A percentile compares a stretch with the other conserved stretches of the same genome.
phyloP scores from a whole-genome alignment of 2,888 invertebrate species.

The Acleris holmiana region DNA sequence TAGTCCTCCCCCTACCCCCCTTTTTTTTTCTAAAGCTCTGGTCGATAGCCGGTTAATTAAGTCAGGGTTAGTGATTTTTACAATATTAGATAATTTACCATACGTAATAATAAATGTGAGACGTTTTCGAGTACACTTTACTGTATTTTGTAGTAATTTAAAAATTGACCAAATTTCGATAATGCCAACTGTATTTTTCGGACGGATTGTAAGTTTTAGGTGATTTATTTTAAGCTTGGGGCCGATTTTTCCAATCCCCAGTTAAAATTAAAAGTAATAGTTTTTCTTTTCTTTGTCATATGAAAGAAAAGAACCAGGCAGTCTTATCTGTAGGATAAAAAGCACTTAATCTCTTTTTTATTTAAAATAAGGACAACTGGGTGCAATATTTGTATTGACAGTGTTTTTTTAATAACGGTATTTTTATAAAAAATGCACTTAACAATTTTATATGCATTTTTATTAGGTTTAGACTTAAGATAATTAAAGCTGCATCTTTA shows the following conservation, averaged over 20 bases:
- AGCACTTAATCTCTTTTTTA: neutral
- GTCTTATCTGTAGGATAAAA: neutral
- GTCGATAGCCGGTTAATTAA: neutral
- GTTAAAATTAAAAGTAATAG: too few species aligned
- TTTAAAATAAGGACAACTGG: neutral
- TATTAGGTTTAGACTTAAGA: too few species aligned
- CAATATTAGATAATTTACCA: slow-evolving; percentile 7
- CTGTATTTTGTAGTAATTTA: slow-evolving; percentile 15
- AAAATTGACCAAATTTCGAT: slow-evolving; percentile 29
- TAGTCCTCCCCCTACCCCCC: too few species aligned
- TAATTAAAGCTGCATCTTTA: too few species aligned
- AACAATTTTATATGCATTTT: too few species aligned
- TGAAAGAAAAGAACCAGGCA: neutral
- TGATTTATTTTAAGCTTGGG: too few species aligned
- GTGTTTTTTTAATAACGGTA: too few species aligned
- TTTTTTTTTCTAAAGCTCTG: too few species aligned
- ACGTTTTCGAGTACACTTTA: slow-evolving; percentile 35
- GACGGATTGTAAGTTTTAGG: neutral
- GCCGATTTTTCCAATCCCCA: too few species aligned
- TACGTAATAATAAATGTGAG: slow-evolving; percentile 22
- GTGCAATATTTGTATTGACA: too few species aligned
- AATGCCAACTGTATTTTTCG: neutral
- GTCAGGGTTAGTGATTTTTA: slow-evolving; percentile 34
- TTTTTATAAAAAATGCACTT: too few species aligned
- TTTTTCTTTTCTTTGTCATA: neutral